Percentiles rank a stretch among this genome's conserved stretches.
Evolutionary conservation across 2,113 vertebrate genomes (phyloP).

Genomic region (Symphodus melops): DNA sequence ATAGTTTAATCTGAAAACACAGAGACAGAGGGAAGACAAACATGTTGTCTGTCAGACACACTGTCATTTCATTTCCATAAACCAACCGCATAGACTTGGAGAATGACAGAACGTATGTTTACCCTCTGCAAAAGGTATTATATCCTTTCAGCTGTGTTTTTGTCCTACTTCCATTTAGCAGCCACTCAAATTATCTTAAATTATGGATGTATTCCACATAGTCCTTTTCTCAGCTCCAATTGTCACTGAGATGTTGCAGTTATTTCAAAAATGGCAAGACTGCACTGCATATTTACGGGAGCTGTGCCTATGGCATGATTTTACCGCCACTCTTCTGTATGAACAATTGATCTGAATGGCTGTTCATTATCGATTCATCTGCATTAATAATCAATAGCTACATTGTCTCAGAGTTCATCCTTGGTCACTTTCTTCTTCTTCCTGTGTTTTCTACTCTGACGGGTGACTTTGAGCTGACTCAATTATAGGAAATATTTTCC

Average conservation of each 20-base stretch:
- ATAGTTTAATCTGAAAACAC: constrained; percentile 30
- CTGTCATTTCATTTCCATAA: constrained; percentile 32
- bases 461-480: constrained; percentile 28
- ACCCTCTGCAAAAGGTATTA: not conserved
- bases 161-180: not conserved
- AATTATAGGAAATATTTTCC: constrained; percentile 45
- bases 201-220: not conserved
- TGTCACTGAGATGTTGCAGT: too few species aligned
- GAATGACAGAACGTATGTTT: constrained; percentile 19
- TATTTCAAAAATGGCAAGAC: too few species aligned
- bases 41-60: constrained; percentile 13
- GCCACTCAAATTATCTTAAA: not conserved
- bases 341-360: not conserved
- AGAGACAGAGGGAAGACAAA: constrained; percentile 6
- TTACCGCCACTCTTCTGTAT: not conserved
- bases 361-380: constrained; percentile 1
- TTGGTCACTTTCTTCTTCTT: not conserved
- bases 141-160: not conserved
- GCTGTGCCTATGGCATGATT: not conserved
- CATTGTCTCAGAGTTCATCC: constrained; percentile 10
- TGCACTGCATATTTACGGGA: too few species aligned
- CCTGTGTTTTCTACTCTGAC: constrained; percentile 24
- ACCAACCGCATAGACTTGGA: not conserved
- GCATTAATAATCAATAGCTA: constrained; percentile 15
- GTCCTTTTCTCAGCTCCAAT: not conserved